Conservation (phyloP, 2,888 invertebrate species). For the Thera obeliscata region DNA sequence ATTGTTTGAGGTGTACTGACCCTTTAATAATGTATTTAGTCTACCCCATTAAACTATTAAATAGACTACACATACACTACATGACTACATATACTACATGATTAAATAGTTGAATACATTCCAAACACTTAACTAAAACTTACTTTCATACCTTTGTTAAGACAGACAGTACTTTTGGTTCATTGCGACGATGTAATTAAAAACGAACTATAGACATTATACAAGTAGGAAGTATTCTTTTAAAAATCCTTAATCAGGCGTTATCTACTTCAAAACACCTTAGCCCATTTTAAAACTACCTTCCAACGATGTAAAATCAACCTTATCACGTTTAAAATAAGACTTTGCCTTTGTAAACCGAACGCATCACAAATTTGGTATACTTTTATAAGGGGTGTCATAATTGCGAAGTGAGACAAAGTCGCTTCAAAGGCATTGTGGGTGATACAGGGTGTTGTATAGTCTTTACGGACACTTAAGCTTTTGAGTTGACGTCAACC, state of each 20-base stretch:
- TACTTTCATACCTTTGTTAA: background rate
- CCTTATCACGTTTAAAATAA: constrained; percentile 40
- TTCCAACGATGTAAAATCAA: constrained; percentile 6
- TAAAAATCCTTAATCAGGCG: constrained; percentile 32
- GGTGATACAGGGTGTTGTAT: constrained; percentile 62
- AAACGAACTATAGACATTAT: constrained; percentile 4
- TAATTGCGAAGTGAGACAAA: constrained; percentile 82
- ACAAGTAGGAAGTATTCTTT: constrained; percentile 3
- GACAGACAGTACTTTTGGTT: background rate
- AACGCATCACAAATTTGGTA: constrained; percentile 49
- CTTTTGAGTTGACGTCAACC: constrained; percentile 73
- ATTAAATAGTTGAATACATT: no score
- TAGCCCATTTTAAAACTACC: constrained; percentile 15
- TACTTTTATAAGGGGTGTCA: constrained; percentile 76
- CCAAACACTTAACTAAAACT: no score
- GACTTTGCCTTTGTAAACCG: constrained; percentile 15
- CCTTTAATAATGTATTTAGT: no score
- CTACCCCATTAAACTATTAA: no score
- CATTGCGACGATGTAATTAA: background rate
- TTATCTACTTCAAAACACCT: constrained; percentile 33
- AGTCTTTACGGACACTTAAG: constrained; percentile 77
- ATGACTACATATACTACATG: no score
- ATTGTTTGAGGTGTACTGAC: no score
- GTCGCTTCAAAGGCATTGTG: constrained; percentile 80
- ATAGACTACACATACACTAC: no score